Conservation (phyloP, 92 coral and sea anemone species). For the Palythoa grandis region DNA sequence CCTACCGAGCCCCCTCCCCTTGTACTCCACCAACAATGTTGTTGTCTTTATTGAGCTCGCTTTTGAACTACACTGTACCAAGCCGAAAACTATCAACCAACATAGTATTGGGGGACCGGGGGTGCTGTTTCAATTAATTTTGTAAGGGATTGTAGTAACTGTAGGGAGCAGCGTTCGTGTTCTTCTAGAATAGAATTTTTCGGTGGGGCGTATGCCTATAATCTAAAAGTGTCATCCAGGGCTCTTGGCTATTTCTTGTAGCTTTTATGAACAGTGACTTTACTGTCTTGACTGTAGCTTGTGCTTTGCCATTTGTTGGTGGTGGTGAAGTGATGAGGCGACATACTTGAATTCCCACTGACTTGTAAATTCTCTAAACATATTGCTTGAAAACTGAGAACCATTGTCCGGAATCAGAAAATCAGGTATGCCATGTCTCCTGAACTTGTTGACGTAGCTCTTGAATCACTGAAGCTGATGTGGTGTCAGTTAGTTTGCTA, state of each 20-base stretch:
- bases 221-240: conserved; percentile 56
- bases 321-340: too few species aligned
- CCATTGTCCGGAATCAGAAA: conserved; percentile 61
- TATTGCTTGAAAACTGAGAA: conserved; percentile 39
- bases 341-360: too few species aligned
- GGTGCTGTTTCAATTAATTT: too few species aligned
- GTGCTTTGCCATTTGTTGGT: too few species aligned
- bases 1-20: neutral
- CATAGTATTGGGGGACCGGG: too few species aligned
- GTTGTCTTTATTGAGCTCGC: too few species aligned
- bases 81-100: too few species aligned
- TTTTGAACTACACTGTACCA: too few species aligned
- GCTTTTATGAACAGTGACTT: conserved; percentile 55
- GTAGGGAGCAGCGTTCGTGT: too few species aligned
- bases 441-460: conserved; percentile 53
- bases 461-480: conserved; percentile 54
- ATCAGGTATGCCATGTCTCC: conserved; percentile 61
- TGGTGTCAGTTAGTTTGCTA: conserved; percentile 44
- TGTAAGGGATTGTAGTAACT: too few species aligned
- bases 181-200: too few species aligned
- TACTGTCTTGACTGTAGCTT: neutral
- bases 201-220: conserved; percentile 54
- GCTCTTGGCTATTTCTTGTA: conserved; percentile 52
- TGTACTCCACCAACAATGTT: neutral
- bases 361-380: too few species aligned